These are phyloP conservation scores for Fregetta grallaria DNA, from an alignment of 2,113 vertebrate species.

Conservation along the genomic window DNA sequence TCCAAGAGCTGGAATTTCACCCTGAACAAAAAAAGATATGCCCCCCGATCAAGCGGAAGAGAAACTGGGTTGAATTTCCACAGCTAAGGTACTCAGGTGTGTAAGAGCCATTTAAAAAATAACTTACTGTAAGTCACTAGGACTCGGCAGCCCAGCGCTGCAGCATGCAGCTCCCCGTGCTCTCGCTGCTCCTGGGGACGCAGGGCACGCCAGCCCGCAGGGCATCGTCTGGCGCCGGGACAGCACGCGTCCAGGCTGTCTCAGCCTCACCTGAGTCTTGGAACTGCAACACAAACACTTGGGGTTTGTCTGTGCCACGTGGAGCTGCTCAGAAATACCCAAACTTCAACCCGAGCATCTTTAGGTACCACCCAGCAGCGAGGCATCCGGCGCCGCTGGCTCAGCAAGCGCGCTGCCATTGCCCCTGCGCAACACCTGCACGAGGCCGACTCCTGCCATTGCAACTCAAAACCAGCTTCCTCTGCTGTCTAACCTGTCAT, in stretches of 20 bases:
- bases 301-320: neutral
- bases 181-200: rapidly evolving
- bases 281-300: rapidly evolving
- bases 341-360: neutral
- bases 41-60: rapidly evolving
- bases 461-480: neutral
- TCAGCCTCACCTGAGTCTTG: neutral
- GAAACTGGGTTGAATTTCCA: neutral
- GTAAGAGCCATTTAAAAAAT: neutral
- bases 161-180: too few species aligned
- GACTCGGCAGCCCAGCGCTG: neutral
- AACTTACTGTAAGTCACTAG: rapidly evolving
- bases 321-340: neutral
- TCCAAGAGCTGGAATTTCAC: neutral
- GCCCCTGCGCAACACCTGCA: neutral
- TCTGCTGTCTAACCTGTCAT: too few species aligned
- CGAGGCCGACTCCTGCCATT: rapidly evolving
- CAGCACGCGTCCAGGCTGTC: neutral
- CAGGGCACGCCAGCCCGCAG: neutral
- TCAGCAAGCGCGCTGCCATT: neutral
- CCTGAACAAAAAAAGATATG: neutral
- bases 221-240: neutral
- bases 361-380: neutral
- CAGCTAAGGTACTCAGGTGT: neutral
- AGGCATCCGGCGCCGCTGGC: neutral